Evolutionary conservation across 2,888 invertebrate genomes (phyloP), one percentile per base, ranked within the genome.

Genomic region (Patella caerulea): DNA sequence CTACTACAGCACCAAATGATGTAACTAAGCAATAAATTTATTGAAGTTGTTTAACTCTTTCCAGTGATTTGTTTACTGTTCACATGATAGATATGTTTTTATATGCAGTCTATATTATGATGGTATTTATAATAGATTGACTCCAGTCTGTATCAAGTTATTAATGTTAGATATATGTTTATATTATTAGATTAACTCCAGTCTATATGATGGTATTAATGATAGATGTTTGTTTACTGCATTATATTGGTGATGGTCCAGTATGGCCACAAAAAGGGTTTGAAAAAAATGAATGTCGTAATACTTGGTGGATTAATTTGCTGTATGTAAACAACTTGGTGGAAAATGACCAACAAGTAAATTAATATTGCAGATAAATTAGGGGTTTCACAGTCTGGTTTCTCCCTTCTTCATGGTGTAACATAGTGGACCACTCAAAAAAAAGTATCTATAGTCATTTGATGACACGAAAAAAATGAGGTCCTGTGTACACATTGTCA

Each of bases 311-410:
- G 87, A 82, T 79, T 52, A 87, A 87, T 69, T 79, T 88, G 1
- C 81, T 88, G 17, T 88, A 88, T 78, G 83, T 88, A 59, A 88
- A 87, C 78, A 88, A 89, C 80, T 80, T 89, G 65, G 71, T 82
- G 11, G 75, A 79, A 19, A 75, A 76, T n/a, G 76, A 83, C 1
- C 59, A 78, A 71, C 75, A 74, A 82, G 83, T 82, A 81, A 59
- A 71, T 75, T 29, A 7, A 45, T 5, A 45, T 5, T 45, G 5
- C 45, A 7, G 1, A 45, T 45, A 9, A 29, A 29, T 29, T 29
- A 29, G 2, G 29, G 29, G 3, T 29, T 29, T 29, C 3, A 2
- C 29, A 29, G 29, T 29, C 3, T 29, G 29, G 29, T 3, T 29
- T 29, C 29, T 29, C 29, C 29, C 29, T 29, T 29, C 3, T 29